A percentile compares a stretch with the other conserved stretches of the same genome.
These are phyloP conservation scores for Polylopha cassiicola DNA, from an alignment of 2,888 invertebrate genomes.

Conservation along the genomic window DNA sequence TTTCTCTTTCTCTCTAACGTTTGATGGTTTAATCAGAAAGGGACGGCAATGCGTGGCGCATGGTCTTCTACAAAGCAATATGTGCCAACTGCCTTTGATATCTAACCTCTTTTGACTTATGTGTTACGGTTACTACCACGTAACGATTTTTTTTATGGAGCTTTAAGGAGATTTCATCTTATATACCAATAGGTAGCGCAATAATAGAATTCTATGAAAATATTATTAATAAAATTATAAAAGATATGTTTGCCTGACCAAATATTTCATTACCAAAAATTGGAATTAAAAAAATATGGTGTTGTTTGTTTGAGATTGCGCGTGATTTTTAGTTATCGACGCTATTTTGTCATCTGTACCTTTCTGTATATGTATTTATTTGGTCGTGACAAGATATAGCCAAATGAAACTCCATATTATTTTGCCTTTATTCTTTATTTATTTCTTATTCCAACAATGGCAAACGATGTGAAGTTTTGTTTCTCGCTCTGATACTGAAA, in stretches of 20 bases:
- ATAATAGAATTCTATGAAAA: constrained; percentile 18
- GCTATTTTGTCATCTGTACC: constrained; percentile 20
- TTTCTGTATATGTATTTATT: constrained; percentile 22
- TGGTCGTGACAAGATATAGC: constrained; percentile 21
- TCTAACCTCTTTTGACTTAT: constrained; percentile 15
- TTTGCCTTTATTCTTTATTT: constrained; percentile 14
- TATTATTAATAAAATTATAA: constrained; percentile 5
- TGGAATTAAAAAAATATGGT: constrained; percentile 7
- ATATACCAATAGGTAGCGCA: constrained; percentile 21
- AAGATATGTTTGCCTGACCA: constrained; percentile 15
- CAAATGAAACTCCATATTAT: constrained; percentile 13
- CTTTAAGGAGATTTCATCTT: constrained; percentile 25
- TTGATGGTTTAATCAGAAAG: constrained; percentile 16
- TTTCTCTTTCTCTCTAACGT: constrained; percentile 25
- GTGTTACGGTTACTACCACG: constrained; percentile 13
- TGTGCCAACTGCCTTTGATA: constrained; percentile 30
- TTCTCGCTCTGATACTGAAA: constrained; percentile 18
- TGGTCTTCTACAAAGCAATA: constrained; percentile 29
- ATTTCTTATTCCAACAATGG: constrained; percentile 9
- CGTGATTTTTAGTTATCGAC: background rate
- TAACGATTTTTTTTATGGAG: constrained; percentile 32
- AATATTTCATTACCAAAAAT: constrained; percentile 18
- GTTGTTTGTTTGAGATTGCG: constrained; percentile 11
- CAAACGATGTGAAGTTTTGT: constrained; percentile 17
- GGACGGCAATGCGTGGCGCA: constrained; percentile 23